Percentiles rank a stretch among this genome's conserved stretches.
Evolutionary conservation across 2,113 vertebrate species (phyloP).

Genomic region (Carassius auratus): DNA sequence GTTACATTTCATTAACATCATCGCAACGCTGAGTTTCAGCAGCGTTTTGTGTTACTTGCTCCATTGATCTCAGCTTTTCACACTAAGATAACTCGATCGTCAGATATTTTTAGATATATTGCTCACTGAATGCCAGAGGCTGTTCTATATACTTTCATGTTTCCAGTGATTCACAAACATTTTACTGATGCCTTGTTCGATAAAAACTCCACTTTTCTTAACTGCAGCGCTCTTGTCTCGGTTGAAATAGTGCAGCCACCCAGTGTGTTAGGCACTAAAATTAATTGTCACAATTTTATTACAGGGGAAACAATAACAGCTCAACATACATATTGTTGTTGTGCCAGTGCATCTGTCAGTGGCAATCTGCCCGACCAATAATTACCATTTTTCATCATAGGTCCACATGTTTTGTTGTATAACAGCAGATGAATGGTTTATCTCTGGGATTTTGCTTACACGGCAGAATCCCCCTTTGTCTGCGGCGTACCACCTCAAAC

Average conservation of each 20-base stretch:
- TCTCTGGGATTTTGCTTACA: constrained; percentile 26
- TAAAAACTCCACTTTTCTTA: neutral
- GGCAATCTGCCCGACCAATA: neutral
- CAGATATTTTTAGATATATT: constrained; percentile 22
- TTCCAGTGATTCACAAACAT: neutral
- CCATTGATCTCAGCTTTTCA: neutral
- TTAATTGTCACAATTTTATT: constrained; percentile 32
- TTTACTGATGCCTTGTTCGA: neutral
- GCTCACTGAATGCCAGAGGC: constrained; percentile 22
- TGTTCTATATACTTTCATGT: neutral
- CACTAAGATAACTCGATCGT: neutral
- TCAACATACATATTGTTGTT: constrained; percentile 31
- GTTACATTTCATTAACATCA: constrained; percentile 42
- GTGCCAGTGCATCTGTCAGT: constrained; percentile 40
- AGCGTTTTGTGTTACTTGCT: constrained; percentile 2
- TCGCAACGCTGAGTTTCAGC: constrained; percentile 21
- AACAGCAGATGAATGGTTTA: constrained; percentile 43
- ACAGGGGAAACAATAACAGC: constrained; percentile 36
- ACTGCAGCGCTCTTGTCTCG: neutral
- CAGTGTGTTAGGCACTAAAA: neutral
- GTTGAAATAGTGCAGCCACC: neutral
- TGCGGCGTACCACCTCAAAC: constrained; percentile 22
- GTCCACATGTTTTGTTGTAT: constrained; percentile 27
- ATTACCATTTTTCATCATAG: constrained; percentile 40
- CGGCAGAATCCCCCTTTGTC: neutral